Conservation (phyloP, 2,888 invertebrate species). For the Sympetrum striolatum region DNA sequence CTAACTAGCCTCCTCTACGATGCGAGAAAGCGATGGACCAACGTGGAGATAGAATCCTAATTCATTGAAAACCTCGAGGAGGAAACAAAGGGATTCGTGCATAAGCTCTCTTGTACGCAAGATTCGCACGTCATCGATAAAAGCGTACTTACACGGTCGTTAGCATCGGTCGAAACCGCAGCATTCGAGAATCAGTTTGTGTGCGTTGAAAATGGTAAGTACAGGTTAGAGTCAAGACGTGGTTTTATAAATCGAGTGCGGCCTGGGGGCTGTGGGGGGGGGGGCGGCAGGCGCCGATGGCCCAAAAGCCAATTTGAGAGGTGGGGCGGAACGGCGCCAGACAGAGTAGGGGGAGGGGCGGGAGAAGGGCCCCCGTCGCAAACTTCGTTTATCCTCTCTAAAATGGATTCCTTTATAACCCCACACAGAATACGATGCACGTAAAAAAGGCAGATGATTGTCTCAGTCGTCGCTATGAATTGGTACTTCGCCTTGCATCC, state of each 20-base stretch:
- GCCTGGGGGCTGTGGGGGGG: neutral
- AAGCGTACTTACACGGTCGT: neutral
- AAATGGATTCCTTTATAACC: neutral
- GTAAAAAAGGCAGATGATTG: neutral
- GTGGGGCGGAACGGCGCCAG: conserved; percentile 47
- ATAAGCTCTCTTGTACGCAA: conserved; percentile 1
- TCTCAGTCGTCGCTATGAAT: no score
- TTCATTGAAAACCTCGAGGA: no score
- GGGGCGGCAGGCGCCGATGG: conserved; percentile 30
- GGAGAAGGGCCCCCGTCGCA: neutral
- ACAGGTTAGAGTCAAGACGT: conserved; percentile 24
- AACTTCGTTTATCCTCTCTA: neutral
- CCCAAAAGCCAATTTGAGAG: conserved; percentile 48
- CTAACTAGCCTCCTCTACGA: no score
- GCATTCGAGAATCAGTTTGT: conserved; percentile 28
- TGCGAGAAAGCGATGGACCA: no score
- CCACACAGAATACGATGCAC: neutral
- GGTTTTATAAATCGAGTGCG: conserved; percentile 1
- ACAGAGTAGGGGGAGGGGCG: conserved; percentile 1
- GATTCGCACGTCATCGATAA: conserved; percentile 4
- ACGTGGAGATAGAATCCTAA: no score
- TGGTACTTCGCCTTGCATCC: no score
- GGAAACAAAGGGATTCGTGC: neutral
- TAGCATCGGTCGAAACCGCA: neutral
- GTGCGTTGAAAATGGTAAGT: conserved; percentile 18